phyloP scores from a whole-genome alignment of 2,888 invertebrate species.

The Mythimna pallens region DNA sequence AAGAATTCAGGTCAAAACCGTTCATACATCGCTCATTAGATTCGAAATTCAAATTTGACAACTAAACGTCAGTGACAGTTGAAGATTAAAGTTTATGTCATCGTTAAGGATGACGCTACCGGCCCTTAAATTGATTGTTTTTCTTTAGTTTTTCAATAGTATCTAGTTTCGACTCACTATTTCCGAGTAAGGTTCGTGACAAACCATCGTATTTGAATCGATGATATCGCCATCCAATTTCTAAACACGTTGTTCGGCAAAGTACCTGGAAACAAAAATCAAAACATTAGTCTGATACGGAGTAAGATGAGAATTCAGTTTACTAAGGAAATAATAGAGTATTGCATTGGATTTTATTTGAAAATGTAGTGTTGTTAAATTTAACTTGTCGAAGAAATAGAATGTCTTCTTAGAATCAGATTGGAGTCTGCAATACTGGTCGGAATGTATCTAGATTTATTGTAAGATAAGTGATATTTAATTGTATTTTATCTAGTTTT shows the following conservation, averaged over 20 bases:
- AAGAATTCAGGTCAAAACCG: neutral
- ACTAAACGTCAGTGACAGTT: neutral
- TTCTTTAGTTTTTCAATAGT: conserved; percentile 64
- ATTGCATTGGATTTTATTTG: conserved; percentile 35
- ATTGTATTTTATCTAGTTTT: conserved; percentile 2
- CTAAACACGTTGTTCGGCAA: conserved; percentile 70
- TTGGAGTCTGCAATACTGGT: conserved; percentile 30
- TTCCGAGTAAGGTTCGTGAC: conserved; percentile 78
- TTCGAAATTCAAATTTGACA: conserved; percentile 36
- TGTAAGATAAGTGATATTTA: conserved; percentile 10
- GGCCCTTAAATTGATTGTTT: conserved; percentile 1
- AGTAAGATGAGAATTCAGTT: conserved; percentile 37
- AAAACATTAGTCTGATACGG: conserved; percentile 53
- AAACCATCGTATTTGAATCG: conserved; percentile 66
- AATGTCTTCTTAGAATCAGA: conserved; percentile 46
- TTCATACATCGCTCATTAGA: conserved; percentile 6
- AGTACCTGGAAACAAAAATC: conserved; percentile 82
- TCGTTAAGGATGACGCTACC: conserved; percentile 21
- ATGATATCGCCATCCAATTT: conserved; percentile 70
- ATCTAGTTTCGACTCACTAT: conserved; percentile 71
- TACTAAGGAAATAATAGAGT: conserved; percentile 44
- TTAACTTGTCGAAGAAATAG: conserved; percentile 40
- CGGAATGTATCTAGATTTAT: conserved; percentile 43
- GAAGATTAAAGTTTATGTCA: conserved; percentile 17
- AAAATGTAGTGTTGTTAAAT: conserved; percentile 42